Base-by-base conservation (phyloP, 2,797 vertebrate species). In the Malacoctenus gilli region DNA sequence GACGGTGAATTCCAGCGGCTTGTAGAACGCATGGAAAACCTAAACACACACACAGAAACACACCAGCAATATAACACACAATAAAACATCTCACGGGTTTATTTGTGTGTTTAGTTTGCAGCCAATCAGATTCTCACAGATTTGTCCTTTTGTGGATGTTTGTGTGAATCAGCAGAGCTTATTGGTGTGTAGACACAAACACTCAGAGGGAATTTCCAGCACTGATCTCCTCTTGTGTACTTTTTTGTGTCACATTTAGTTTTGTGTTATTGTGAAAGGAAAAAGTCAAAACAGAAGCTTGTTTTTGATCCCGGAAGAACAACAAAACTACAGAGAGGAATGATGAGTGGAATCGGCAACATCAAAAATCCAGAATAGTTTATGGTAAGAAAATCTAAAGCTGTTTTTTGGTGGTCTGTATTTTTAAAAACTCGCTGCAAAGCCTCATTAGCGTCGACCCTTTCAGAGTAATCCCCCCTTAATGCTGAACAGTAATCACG, bases 1-100 rank as follows among this genome's bases (percentile, higher is more conserved):
- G 5, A 98, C 92, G 0, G 92, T 93, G 81, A 95, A 99, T 75
- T 99, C 97, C 63, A 99, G 82, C 0, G 97, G 96, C 75, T 95
- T 98, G 81, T 97, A 99, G 86, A 94, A 95, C 0, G 97, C 95
- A 5, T 99, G 97, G 72, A 93, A 99, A 8, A 98, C 93, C 97
- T 99, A 70, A 4, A 64, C 19, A 80, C 3, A 36, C 1, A 42
- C 42, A 69, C 25, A 72, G n/a, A 69, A 8, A 23, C 4, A 4
- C 52, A 19, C 28, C 43, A 10, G 18, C 5, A 37, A n/a, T 8
- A 14, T 35, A 4, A 69, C 25, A 37, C 1, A 0, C 36, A 30
- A 10, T 0, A 14, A 0, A 19, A 39, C n/a, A 2, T 18, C 25
- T 2, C 44, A 36, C 35, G 39, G 7, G 37, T 16, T 23, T 13